Base-by-base conservation (phyloP, 35 echinoderm and acorn worm genomes). In the Stichopus chloronotus region DNA sequence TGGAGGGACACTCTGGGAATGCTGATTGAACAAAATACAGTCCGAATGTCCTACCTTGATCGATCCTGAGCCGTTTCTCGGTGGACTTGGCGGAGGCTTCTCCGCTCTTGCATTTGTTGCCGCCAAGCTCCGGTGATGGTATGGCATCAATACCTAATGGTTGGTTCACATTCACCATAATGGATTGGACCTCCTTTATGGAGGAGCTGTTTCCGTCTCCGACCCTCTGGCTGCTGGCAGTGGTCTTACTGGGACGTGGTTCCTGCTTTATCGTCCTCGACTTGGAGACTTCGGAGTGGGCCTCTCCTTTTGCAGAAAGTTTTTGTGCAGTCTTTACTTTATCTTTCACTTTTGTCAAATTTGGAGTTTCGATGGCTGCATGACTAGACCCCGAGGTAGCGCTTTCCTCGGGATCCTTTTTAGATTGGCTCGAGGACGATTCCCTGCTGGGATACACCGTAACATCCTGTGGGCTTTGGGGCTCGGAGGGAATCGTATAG, bases 131-230 rank as follows among this genome's bases (percentile, higher is more conserved):
- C 57, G 97, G 97, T n/a, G 97, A 99, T 83, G 97, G 95, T 78
- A 99, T 99, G 54, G 97, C 97, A 94, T 88, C 91, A 25, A 99
- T 99, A n/a, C 94, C 87, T 57, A 99, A 78, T 59, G 97, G 97
- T 86, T 96, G 93, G 83, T 96, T 95, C 5, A 96, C 97, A 71
- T 94, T 99, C 13, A 88, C 94, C 87, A 99, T 92, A 81, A 99
- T 96, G 9, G 95, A 94, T 8, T 96, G 81, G 63, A 99, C 91
- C 56, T 99, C 94, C 78, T 96, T 89, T 52, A 63, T 63, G n/a
- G 87, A 54, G 16, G 87, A 7, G 52, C 87, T 16, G 60, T 12
- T 43, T 0, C n/a, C 59, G 16, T 25, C 53, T 16, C 52, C 71
- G 8, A 24, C 19, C 57, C 22, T 85, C 55, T 58, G 55, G 57